Evolutionary conservation across 2,888 invertebrate genomes (phyloP).

Genomic region (Drosophila macrospina): DNA sequence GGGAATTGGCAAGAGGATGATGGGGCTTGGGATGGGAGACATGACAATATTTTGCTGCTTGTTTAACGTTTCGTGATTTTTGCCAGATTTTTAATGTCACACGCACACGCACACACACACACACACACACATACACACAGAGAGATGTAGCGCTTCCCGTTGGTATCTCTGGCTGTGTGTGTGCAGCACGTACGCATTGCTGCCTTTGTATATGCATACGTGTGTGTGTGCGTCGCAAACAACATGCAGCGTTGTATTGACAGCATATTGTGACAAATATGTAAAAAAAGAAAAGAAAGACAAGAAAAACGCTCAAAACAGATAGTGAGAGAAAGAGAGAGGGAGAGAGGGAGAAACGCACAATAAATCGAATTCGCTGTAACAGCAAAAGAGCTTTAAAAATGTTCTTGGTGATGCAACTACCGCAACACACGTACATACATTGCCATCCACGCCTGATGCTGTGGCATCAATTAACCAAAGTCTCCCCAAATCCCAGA

Average conservation of each 20-base stretch:
- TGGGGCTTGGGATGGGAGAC: constrained; percentile 49
- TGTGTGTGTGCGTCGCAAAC: constrained; percentile 58
- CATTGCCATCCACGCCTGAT: constrained; percentile 10
- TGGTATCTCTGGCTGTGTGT: constrained; percentile 51
- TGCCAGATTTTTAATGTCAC: constrained; percentile 75
- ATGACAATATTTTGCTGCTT: constrained; percentile 77
- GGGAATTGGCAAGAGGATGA: background rate
- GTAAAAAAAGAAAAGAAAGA: constrained; percentile 51
- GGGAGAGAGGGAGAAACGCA: constrained; percentile 41
- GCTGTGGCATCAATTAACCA: constrained; percentile 35
- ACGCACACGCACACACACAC: constrained; percentile 22
- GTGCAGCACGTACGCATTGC: constrained; percentile 61
- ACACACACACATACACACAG: constrained; percentile 20
- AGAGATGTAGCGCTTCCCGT: constrained; percentile 37
- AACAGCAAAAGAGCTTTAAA: constrained; percentile 37
- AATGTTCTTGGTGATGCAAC: background rate
- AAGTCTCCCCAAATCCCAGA: constrained; percentile 24
- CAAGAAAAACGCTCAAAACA: constrained; percentile 24
- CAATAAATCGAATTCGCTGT: constrained; percentile 55
- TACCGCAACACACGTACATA: constrained; percentile 1
- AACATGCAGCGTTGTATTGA: constrained; percentile 73
- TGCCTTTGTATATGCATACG: constrained; percentile 19
- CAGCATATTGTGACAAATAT: constrained; percentile 80
- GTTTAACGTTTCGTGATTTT: constrained; percentile 80
- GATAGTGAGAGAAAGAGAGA: too few species aligned